phyloP scores from a whole-genome alignment of 2,888 invertebrate genomes.

The Celastrina argiolus region DNA sequence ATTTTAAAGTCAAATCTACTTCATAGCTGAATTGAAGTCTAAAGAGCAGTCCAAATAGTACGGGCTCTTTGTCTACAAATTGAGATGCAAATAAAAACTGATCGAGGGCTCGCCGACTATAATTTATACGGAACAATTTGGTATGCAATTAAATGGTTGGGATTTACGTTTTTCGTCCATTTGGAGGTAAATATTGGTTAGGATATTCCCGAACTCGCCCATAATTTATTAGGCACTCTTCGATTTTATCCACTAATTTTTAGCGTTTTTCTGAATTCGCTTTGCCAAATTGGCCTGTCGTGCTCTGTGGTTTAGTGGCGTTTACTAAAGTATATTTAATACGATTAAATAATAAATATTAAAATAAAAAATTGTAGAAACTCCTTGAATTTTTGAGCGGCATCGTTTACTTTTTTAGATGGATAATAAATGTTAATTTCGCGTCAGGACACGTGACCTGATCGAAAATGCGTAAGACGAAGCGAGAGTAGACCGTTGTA shows the following conservation, averaged over 20 bases:
- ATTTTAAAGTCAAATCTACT: conserved; percentile 25
- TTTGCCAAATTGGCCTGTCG: neutral
- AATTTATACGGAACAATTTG: conserved; percentile 16
- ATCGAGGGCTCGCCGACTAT: conserved; percentile 11
- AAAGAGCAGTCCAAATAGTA: conserved; percentile 27
- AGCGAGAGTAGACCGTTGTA: no score
- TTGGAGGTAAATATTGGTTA: neutral
- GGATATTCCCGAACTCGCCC: neutral
- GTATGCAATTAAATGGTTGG: neutral
- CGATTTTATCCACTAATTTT: neutral
- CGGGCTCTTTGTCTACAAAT: conserved; percentile 25
- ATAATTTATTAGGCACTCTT: neutral
- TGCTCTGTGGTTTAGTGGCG: no score
- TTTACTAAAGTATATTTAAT: no score
- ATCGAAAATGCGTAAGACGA: no score
- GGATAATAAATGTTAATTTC: no score
- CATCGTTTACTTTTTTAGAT: no score
- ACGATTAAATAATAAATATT: no score
- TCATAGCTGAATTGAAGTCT: conserved; percentile 25
- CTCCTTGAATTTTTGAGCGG: no score
- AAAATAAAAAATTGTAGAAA: no score
- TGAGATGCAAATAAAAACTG: conserved; percentile 23
- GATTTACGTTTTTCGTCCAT: neutral
- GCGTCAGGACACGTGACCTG: no score
- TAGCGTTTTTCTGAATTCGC: neutral